These are phyloP conservation scores for Drosophila lini DNA, from an alignment of 1,140 invertebrate genomes.

Conservation along the genomic window DNA sequence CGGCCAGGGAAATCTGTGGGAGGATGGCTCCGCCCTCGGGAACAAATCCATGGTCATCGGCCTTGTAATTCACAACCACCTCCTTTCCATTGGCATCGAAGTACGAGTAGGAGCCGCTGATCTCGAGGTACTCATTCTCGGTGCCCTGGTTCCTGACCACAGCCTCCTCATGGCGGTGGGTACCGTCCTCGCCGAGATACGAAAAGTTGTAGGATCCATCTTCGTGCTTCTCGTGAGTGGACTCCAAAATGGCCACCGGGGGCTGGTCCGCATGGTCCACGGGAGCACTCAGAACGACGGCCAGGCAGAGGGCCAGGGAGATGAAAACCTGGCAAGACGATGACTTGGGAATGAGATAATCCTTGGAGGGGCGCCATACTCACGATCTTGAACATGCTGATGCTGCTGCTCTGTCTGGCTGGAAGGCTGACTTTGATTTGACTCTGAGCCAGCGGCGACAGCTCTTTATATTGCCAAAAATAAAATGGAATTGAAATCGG, in stretches of 20 bases:
- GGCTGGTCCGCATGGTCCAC: conserved; percentile 34
- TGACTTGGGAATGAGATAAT: conserved; percentile 21
- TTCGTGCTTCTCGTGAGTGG: conserved; percentile 55
- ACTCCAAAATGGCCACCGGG: conserved; percentile 70
- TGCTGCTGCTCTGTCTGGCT: conserved; percentile 20
- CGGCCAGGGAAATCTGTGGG: conserved; percentile 65
- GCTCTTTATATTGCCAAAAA: conserved; percentile 66
- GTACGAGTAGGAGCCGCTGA: conserved; percentile 75
- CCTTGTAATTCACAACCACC: conserved; percentile 74
- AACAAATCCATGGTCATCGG: conserved; percentile 77
- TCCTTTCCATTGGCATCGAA: conserved; percentile 74
- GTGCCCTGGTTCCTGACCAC: conserved; percentile 65
- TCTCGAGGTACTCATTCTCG: conserved; percentile 66
- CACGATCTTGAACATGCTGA: conserved; percentile 67
- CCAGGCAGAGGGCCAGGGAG: conserved; percentile 43
- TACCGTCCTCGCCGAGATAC: conserved; percentile 74
- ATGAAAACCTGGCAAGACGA: conserved; percentile 41
- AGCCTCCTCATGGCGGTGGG: conserved; percentile 68
- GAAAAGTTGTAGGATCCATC: conserved; percentile 79
- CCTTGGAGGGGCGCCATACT: conserved; percentile 38
- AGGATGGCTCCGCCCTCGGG: conserved; percentile 72
- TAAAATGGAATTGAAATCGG: conserved; percentile 26
- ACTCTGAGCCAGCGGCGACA: conserved; percentile 27
- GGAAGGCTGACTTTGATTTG: conserved; percentile 49
- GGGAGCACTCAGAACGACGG: conserved; percentile 38